Conservation (phyloP, 2,888 invertebrate species). For the Aphelenchoides bicaudatus region DNA sequence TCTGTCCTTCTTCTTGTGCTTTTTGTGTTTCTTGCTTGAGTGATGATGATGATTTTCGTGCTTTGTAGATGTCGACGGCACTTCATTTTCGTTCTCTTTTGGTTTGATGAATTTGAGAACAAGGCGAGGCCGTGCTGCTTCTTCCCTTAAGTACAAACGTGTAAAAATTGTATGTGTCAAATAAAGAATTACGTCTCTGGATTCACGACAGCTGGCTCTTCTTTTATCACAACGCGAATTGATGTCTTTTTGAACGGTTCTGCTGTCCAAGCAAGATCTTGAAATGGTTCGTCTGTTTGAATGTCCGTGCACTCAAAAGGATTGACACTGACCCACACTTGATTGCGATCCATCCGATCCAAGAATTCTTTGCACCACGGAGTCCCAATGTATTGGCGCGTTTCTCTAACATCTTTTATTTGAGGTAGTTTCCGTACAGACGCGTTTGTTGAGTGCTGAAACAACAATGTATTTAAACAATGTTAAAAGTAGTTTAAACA, state of each 20-base stretch:
- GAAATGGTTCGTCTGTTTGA: not conserved
- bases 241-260: not conserved
- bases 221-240: constrained; percentile 1
- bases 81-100: not conserved
- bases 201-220: too few species aligned
- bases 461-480: not conserved
- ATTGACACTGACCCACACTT: not conserved
- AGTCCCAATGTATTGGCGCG: not conserved
- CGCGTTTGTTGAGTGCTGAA: not conserved
- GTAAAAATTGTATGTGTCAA: too few species aligned
- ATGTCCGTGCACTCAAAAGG: constrained; percentile 3
- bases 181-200: constrained; percentile 13
- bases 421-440: not conserved
- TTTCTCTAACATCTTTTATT: not conserved
- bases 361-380: constrained; percentile 7
- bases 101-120: constrained; percentile 22
- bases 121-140: not conserved
- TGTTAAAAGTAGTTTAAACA: not conserved
- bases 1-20: constrained; percentile 27
- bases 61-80: not conserved
- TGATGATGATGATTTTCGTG: constrained; percentile 17
- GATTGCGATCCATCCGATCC: not conserved
- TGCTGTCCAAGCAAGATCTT: not conserved
- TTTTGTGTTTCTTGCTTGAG: constrained; percentile 33
- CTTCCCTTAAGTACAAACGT: constrained; percentile 8